Conservation (phyloP, 2,113 vertebrate genomes). For the Salvelinus namaycush region DNA sequence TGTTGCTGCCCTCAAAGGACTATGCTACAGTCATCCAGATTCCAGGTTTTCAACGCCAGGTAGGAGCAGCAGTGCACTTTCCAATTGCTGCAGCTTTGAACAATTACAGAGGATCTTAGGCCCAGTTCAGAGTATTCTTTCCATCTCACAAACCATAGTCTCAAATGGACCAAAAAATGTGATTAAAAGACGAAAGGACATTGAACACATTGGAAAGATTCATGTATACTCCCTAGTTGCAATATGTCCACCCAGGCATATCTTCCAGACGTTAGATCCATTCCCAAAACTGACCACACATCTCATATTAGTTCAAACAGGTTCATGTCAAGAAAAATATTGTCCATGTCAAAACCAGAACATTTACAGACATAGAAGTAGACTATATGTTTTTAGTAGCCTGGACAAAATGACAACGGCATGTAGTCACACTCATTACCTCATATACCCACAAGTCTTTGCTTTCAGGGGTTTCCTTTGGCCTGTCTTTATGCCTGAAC, state of each 20-base stretch:
- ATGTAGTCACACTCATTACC: background rate
- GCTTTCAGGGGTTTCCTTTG: background rate
- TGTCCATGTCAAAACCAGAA: background rate
- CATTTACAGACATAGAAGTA: background rate
- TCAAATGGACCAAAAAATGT: background rate
- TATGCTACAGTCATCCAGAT: background rate
- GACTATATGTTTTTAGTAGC: background rate
- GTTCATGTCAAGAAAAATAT: background rate
- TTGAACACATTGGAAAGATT: background rate
- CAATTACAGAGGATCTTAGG: background rate
- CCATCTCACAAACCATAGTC: background rate
- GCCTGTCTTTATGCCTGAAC: background rate
- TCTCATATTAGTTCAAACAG: background rate
- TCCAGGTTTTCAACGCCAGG: background rate
- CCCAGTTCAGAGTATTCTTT: background rate
- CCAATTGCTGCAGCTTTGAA: background rate
- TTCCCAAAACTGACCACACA: background rate
- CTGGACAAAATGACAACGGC: background rate
- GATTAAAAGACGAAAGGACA: background rate
- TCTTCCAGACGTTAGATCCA: background rate
- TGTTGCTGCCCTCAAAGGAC: background rate
- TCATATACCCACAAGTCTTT: background rate
- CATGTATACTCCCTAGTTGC: background rate
- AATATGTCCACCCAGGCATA: background rate
- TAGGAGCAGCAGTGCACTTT: background rate